phyloP scores from a whole-genome alignment of 2,888 invertebrate genomes.

The Chrysina gloriosa region DNA sequence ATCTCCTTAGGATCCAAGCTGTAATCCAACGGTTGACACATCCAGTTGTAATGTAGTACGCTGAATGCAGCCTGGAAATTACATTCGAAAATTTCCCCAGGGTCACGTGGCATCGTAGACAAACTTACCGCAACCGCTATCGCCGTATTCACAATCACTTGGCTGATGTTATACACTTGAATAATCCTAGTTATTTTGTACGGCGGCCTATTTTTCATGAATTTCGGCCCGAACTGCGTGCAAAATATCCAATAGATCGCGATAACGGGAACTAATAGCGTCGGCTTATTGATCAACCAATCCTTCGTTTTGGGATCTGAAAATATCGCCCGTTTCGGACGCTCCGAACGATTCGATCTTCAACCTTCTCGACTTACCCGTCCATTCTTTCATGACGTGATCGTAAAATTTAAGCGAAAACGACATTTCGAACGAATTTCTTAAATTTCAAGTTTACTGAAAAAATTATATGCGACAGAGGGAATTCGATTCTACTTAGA shows the following conservation, averaged over 20 bases:
- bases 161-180: slow-evolving; percentile 85
- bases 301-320: slow-evolving; percentile 76
- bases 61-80: not conserved
- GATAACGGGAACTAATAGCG: slow-evolving; percentile 75
- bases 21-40: slow-evolving; percentile 80
- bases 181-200: slow-evolving; percentile 82
- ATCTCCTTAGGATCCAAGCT: slow-evolving; percentile 70
- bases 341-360: not conserved
- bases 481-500: too few species aligned
- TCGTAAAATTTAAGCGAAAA: not conserved
- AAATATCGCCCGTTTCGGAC: too few species aligned
- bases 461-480: too few species aligned
- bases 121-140: slow-evolving; percentile 81
- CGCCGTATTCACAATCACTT: slow-evolving; percentile 84
- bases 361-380: not conserved
- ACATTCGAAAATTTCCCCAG: not conserved
- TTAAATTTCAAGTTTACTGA: too few species aligned
- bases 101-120: too few species aligned
- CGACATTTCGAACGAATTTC: not conserved
- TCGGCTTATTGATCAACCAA: slow-evolving; percentile 80
- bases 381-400: slow-evolving; percentile 16
- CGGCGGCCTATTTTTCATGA: slow-evolving; percentile 88
- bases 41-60: slow-evolving; percentile 71
- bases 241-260: slow-evolving; percentile 78
- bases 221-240: slow-evolving; percentile 82